A percentile compares a stretch with the other conserved stretches of the same genome.
Conservation (phyloP, 2,888 invertebrate genomes). For the Dryococelus australis region DNA sequence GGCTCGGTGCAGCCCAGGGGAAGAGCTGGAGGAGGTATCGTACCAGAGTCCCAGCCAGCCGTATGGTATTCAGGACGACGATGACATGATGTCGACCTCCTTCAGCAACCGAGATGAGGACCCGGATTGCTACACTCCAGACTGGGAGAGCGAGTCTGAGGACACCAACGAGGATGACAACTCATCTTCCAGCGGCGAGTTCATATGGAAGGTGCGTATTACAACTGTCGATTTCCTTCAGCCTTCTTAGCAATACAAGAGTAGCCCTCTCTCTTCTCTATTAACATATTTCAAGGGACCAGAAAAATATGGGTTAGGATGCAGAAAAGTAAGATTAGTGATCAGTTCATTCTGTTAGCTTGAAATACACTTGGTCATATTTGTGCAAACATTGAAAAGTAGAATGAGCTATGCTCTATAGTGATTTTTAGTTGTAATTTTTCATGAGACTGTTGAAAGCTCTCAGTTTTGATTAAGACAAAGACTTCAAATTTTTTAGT, state of each 20-base stretch:
- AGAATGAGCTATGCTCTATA: too few species aligned
- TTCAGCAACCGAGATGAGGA: slow-evolving; percentile 60
- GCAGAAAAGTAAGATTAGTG: too few species aligned
- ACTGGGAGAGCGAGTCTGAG: slow-evolving; percentile 76
- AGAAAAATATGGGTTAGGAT: too few species aligned
- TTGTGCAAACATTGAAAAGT: too few species aligned
- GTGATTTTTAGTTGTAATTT: too few species aligned
- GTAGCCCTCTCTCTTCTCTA: neutral
- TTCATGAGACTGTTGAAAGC: too few species aligned
- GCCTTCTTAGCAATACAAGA: neutral
- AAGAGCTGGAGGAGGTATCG: slow-evolving; percentile 2
- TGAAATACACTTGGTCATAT: too few species aligned
- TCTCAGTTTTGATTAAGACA: too few species aligned
- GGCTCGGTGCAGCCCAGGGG: slow-evolving; percentile 24
- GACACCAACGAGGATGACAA: slow-evolving; percentile 58
- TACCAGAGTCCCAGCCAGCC: slow-evolving; percentile 5
- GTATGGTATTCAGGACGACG: slow-evolving; percentile 40
- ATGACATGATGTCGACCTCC: slow-evolving; percentile 57
- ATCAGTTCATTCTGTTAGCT: too few species aligned
- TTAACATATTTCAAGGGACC: neutral
- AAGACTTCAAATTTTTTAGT: too few species aligned
- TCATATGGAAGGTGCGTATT: slow-evolving; percentile 75
- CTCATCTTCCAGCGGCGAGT: slow-evolving; percentile 78
- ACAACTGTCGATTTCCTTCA: neutral
- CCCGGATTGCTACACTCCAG: slow-evolving; percentile 62